Conservation (phyloP, 2,113 vertebrate species). For the Ophthalmolycus amberensis region DNA sequence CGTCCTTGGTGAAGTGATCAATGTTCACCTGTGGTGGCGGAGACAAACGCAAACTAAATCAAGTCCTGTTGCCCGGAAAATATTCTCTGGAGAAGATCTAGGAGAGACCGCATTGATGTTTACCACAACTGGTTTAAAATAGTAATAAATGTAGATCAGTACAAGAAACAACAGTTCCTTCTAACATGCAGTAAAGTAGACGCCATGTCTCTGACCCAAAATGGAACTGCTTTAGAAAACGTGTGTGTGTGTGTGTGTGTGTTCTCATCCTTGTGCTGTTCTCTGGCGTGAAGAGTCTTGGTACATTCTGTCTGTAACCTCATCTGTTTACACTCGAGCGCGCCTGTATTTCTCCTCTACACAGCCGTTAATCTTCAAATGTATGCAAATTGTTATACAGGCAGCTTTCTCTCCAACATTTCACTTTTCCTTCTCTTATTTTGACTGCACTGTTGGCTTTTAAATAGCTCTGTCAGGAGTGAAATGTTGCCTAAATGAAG, state of each 20-base stretch:
- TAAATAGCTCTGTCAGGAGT: background rate
- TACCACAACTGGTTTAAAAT: background rate
- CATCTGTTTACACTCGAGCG: slow-evolving; percentile 18
- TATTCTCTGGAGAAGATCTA: background rate
- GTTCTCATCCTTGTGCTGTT: background rate
- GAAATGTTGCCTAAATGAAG: background rate
- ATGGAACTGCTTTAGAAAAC: background rate
- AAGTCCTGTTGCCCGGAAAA: background rate
- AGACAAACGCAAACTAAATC: background rate
- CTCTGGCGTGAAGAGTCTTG: background rate
- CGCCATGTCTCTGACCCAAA: background rate
- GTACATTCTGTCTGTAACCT: slow-evolving; percentile 18
- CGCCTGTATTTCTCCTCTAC: background rate
- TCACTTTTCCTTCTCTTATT: background rate
- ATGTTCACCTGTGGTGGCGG: slow-evolving; percentile 91
- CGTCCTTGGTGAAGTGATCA: slow-evolving; percentile 93
- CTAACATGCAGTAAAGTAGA: background rate
- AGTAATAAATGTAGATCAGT: background rate
- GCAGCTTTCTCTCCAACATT: background rate
- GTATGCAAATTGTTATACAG: no score
- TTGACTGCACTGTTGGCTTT: background rate
- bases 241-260: background rate
- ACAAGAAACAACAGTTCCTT: background rate
- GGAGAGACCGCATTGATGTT: background rate
- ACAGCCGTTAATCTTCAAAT: background rate